Evolutionary conservation across 2,888 invertebrate genomes (phyloP).

Genomic region (Cecidostiba fungosa): DNA sequence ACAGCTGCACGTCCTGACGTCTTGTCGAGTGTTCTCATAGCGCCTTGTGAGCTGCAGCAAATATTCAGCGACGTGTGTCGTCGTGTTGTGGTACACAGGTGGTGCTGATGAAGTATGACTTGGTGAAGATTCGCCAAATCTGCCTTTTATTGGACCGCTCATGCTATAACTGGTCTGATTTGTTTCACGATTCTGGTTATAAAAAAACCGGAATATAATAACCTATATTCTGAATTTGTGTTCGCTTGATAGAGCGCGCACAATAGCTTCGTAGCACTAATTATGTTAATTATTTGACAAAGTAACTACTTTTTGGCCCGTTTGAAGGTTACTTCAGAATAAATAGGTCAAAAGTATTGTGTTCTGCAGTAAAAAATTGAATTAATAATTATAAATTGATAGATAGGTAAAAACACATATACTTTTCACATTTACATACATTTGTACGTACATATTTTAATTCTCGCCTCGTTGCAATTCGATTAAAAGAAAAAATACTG

Average conservation of each 20-base stretch:
- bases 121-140: too few species aligned
- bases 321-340: neutral
- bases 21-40: neutral
- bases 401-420: neutral
- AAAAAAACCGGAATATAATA: too few species aligned
- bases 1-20: neutral
- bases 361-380: neutral
- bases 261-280: too few species aligned
- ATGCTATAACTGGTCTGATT: too few species aligned
- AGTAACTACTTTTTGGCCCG: too few species aligned
- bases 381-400: neutral
- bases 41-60: constrained; percentile 11
- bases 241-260: too few species aligned
- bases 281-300: too few species aligned
- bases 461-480: neutral
- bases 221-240: too few species aligned
- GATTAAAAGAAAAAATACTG: neutral
- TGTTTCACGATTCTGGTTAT: too few species aligned
- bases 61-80: neutral
- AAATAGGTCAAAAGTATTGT: neutral
- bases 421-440: neutral
- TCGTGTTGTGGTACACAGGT: constrained; percentile 1
- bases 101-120: neutral
- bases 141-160: too few species aligned
- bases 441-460: neutral